Base-by-base conservation (phyloP, 2,888 invertebrate species). In the Peribatodes rhomboidaria region DNA sequence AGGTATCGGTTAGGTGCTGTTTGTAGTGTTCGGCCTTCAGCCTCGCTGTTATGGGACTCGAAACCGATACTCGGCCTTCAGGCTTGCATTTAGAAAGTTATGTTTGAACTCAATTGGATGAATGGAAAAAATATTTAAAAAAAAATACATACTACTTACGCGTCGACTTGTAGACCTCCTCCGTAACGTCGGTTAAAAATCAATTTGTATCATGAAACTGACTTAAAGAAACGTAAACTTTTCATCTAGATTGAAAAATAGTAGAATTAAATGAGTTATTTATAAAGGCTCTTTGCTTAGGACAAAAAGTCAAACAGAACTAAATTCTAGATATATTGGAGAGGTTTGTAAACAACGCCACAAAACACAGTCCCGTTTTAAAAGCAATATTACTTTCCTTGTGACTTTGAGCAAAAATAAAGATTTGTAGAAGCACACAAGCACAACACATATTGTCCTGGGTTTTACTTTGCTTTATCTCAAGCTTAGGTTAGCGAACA, bases 361-460 rank as follows among this genome's bases (percentile, higher is more conserved):
- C n/a, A 22, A 44, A 33, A 18, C 14, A 41, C 10, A 37, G 27
- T 44, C n/a, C n/a, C 7, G 18, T 44, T 58, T 58, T 58, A 58
- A 49, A 58, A 41, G 49, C 41, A 58, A 58, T 58, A 58, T 44
- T 46, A 44, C 49, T 49, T 56, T 37, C 47, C 39, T 44, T 55
- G 33, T 46, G 44, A 20, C 27, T 55, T 39, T 14, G 41, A 50
- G 35, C n/a, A 14, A 54, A 39, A 31, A 42, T 4, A 54, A 54
- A 61, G 37, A 47, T 44, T 65, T 60, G 52, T 47, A 65, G 46
- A 35, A 56, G 37, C 14, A 47, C 49, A 37, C 37, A 55, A 63
- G 41, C 49, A 37, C 37, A 55, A 63, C 39, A 58, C 46, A 53
- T 35, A 33, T 50, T 50, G 50, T 50, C 37, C 13, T 41, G 54